phyloP scores from a whole-genome alignment of 1,140 invertebrate species.

The Heliconius hermathena region DNA sequence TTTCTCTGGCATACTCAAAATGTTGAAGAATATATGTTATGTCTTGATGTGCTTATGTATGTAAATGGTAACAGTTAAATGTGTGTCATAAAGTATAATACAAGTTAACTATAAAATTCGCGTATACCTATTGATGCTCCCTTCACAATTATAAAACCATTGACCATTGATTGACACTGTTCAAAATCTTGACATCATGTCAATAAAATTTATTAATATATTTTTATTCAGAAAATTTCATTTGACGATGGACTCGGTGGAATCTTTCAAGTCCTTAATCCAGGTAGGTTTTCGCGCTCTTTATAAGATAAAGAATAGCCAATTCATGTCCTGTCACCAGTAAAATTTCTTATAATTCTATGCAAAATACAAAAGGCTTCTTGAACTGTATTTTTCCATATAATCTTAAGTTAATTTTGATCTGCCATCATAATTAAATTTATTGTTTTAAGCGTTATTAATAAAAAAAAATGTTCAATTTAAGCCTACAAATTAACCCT shows the following conservation, averaged over 20 bases:
- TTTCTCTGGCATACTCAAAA: neutral
- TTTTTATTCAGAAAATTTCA: slow-evolving; percentile 49
- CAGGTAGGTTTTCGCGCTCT: neutral
- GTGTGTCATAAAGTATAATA: neutral
- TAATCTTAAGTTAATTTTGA: neutral
- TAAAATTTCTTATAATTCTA: neutral
- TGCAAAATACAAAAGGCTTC: neutral
- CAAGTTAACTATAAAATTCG: neutral
- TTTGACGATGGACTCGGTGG: neutral
- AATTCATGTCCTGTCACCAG: neutral
- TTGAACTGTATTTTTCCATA: neutral
- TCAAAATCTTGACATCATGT: slow-evolving; percentile 56
- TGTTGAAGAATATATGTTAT: too few relatives aligned
- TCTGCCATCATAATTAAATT: neutral
- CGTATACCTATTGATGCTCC: neutral
- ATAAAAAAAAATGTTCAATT: neutral
- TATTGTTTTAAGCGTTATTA: neutral
- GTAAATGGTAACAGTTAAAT: neutral
- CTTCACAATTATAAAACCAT: slow-evolving; percentile 55
- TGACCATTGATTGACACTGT: slow-evolving; percentile 75
- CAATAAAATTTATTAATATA: slow-evolving; percentile 52
- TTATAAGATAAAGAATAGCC: neutral
- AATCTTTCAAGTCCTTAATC: neutral
- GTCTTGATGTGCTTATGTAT: too few relatives aligned
- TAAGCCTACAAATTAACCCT: neutral